Evolutionary conservation across 2,797 vertebrate genomes (phyloP).

Genomic region (Sciaenops ocellatus): DNA sequence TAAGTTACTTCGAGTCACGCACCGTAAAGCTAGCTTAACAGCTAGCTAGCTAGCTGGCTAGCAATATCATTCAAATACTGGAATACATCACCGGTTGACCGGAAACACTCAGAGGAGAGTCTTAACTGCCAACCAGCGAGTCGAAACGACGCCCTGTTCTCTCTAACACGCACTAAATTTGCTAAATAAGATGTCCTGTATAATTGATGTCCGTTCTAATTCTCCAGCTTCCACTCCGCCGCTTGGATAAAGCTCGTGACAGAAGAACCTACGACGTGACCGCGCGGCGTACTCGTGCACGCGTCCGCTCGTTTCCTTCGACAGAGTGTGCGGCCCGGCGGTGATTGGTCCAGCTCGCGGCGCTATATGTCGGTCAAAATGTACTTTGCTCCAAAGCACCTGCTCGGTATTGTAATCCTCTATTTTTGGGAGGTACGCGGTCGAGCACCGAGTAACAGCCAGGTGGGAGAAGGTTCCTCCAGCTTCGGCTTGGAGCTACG

Average conservation of each 20-base stretch:
- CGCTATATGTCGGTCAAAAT: neutral
- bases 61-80: constrained; percentile 77
- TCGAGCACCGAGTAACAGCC: too few species aligned
- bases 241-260: constrained; percentile 84
- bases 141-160: neutral
- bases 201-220: constrained; percentile 65
- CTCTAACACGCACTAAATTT: constrained; percentile 4
- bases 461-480: too few species aligned
- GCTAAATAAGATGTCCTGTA: constrained; percentile 43
- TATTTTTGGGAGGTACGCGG: neutral
- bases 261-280: constrained; percentile 74
- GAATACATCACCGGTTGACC: constrained; percentile 74
- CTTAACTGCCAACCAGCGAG: constrained; percentile 20
- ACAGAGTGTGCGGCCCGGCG: neutral
- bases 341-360: constrained; percentile 40
- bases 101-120: constrained; percentile 26
- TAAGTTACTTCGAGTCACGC: constrained; percentile 76
- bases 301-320: constrained; percentile 55
- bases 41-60: constrained; percentile 84
- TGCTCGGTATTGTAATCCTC: neutral
- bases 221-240: constrained; percentile 64
- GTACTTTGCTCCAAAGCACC: neutral
- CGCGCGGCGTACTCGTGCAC: constrained; percentile 65
- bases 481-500: neutral
- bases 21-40: constrained; percentile 80